Evolutionary conservation across 2,888 invertebrate species (phyloP), one percentile per base, ranked within the genome.

Genomic region (Zonitis immaculata): DNA sequence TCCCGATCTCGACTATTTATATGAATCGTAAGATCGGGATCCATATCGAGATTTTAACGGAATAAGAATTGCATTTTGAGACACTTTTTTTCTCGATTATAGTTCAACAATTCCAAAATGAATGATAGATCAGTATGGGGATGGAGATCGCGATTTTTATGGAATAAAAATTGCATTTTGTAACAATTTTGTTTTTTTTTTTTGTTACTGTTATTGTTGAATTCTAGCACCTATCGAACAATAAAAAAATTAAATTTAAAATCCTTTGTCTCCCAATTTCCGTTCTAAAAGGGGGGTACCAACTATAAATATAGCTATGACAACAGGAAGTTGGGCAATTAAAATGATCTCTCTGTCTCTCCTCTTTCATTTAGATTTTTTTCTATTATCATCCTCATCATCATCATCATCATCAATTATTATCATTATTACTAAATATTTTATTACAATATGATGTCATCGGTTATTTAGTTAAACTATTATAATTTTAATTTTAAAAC

Each of bases 241-340:
- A 35, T 35, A 16, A 52, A 55, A 49, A 52, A 54, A 51, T 26
- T 35, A 42, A 35, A 49, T 47, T 52, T 52, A 56, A 35, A 35
- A 28, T 49, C 48, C 54, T 58, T 63, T 64, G 64, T 64, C 58
- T 62, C 56, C 16, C 45, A 49, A 55, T 55, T 65, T 65, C 64
- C 64, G 64, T 60, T 61, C 22, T 32, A 14, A 30, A 35, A 35
- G 16, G 16, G 48, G 60, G 60, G 58, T 54, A 54, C n/a, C n/a
- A 48, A 54, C 46, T 12, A 28, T 16, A 16, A 35, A 35, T 35
- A 16, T 35, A 26, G 56, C 55, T 52, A 53, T 57, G 57, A 60
- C 57, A 62, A 64, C 64, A 60, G 64, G 64, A 64, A 60, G 55
- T 51, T 47, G 54, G 51, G 56, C 60, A 62, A 65, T 65, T 63